Evolutionary conservation across 2,797 vertebrate genomes (phyloP), one percentile per base, ranked within the genome.

Genomic region (Semotilus atromaculatus): DNA sequence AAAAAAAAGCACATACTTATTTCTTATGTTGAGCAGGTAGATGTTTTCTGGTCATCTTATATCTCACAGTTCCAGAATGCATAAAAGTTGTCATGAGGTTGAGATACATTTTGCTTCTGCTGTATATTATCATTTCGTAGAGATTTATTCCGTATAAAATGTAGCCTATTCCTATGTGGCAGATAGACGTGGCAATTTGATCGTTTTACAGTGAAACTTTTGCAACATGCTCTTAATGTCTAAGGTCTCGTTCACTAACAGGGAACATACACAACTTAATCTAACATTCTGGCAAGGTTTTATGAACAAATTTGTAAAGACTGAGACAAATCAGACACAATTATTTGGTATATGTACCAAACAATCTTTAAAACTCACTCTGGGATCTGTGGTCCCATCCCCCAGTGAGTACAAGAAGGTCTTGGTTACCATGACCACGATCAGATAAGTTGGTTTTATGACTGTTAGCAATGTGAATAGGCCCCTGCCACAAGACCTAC

Each of bases 21-120:
- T 85, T 83, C 80, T 83, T 88, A 85, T 83, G 76, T 72, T 82
- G 85, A 88, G 84, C 79, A 84, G 74, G 62, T 58, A 70, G 40
- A 70, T 84, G 72, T 78, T 68, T 89, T 76, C 64, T 77, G 78
- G 80, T 77, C 23, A 70, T 48, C 13, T 62, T 68, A 19, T 74
- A 68, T 82, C 72, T 75, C 23, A 70, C 53, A 74, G 85, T 62
- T 81, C 58, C 48, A 68, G 34, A 84, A n/a, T 51, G 76, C 60
- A 75, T 83, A 53, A 82, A 81, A 34, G 14, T 60, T 60, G 36
- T 60, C 34, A 77, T 36, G 21, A 31, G 21, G 73, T 55, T 55
- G 72, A 36, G 48, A 55, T 76, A 36, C 53, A 77, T 60, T 23
- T 60, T 40, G 34, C 48, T 75, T 36, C 51, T 38, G 11, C 36